Evolutionary conservation across 2,888 invertebrate genomes (phyloP), one percentile per base, ranked within the genome.

Genomic region (Ennomos fuscantarius): DNA sequence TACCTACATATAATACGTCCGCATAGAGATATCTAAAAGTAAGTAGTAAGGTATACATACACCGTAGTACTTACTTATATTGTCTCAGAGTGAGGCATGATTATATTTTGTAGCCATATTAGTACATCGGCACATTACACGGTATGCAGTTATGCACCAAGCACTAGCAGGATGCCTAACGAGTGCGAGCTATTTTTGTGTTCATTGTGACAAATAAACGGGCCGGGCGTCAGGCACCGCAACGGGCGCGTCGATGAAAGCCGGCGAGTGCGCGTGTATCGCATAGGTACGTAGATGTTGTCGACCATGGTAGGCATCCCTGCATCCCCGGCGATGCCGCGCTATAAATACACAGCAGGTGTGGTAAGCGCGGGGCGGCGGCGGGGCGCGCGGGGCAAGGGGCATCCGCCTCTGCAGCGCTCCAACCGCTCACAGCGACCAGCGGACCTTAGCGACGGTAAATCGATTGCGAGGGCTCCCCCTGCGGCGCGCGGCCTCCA

Each of bases 391-490:
- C 82, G 85, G 84, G 84, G 79, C 76, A 71, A 78, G 78, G 84
- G 86, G 85, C 87, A 86, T 87, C 89, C 89, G 88, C 88, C 88
- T 89, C 90, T 86, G 89, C 89, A 89, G 88, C 86, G 87, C 80
- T 88, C 86, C 84, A 85, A 83, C 87, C 84, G 89, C 85, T 87
- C 88, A 77, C 89, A 89, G 84, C 90, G 90, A 87, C 91, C 90
- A 90, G 82, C 90, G 92, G 92, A 92, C 91, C 92, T 92, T 92
- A 91, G 91, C 92, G 90, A 86, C 90, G 91, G 86, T 86, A 92
- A 91, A 92, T 93, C 92, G 92, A 92, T 92, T 92, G 91, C 90
- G 89, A 90, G 88, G 90, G 89, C 89, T 90, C 90, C 91, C 91
- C 91, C 89, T 90, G 90, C 88, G 88, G 87, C 89, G 89, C 90